A percentile compares a stretch with the other conserved stretches of the same genome.
Evolutionary conservation across 2,797 vertebrate species (phyloP).

Genomic region (Parauchenoglanis ngamensis): DNA sequence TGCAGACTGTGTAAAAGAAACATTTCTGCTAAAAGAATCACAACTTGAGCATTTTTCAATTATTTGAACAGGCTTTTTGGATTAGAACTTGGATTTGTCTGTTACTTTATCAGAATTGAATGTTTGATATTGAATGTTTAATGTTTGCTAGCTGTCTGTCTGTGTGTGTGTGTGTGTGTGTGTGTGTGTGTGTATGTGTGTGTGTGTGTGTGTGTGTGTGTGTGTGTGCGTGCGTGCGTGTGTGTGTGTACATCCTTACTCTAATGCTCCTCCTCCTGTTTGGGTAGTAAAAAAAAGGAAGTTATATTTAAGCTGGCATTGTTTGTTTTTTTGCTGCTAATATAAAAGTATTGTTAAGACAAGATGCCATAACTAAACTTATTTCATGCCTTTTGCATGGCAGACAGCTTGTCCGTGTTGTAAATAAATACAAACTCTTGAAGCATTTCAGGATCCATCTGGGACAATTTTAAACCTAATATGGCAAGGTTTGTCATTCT

Average conservation of each 20-base stretch:
- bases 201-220: not conserved
- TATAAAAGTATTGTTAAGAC: slow-evolving; percentile 57
- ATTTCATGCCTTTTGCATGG: slow-evolving; percentile 60
- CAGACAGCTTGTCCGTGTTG: slow-evolving; percentile 64
- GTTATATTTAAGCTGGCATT: slow-evolving; percentile 25
- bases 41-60: not conserved
- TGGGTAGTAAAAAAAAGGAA: slow-evolving; percentile 25
- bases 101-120: not conserved
- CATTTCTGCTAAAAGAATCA: not conserved
- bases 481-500: slow-evolving; percentile 59
- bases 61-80: not conserved
- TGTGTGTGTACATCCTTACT: not conserved
- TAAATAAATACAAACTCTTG: slow-evolving; percentile 69
- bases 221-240: not conserved
- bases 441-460: slow-evolving; percentile 69
- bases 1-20: slow-evolving; percentile 14
- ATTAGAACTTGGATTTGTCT: not conserved
- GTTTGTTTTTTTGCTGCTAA: slow-evolving; percentile 61
- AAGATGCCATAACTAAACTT: slow-evolving; percentile 60
- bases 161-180: not conserved
- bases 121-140: not conserved
- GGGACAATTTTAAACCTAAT: slow-evolving; percentile 65
- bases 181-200: slow-evolving; percentile 3
- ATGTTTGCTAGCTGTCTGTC: not conserved
- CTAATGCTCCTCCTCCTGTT: slow-evolving; percentile 31